Base-by-base conservation (phyloP, 2,888 invertebrate species). In the Onchidella celtica region DNA sequence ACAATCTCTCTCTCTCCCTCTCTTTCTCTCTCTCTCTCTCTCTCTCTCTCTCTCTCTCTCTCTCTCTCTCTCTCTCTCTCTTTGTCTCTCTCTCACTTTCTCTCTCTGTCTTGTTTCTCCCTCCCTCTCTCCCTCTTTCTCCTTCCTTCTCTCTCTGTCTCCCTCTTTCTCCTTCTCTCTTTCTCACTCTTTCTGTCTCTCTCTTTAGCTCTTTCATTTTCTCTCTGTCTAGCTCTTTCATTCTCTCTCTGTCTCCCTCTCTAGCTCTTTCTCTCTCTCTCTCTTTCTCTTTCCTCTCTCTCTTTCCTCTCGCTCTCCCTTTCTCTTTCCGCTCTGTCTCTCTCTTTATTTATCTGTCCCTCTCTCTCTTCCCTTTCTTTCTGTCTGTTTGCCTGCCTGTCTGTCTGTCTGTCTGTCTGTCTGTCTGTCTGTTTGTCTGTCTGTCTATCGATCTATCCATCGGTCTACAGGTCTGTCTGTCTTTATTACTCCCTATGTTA, bases 111-210 rank as follows among this genome's bases (percentile, higher is more conserved):
- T 47, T 47, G 17, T 47, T 17, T 47, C 47, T 47, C 9, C 17
- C 47, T 47, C 47, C 17, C 9, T 47, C 47, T 47, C 47, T 47
- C 47, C 47, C 47, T 47, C 47, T 47, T 17, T 47, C 47, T 47
- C 47, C 17, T 17, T 47, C 17, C 17, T 17, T 47, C 9, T 47
- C 47, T 47, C 47, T 47, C 47, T 47, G 9, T 47, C 47, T 47
- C 6, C 17, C 47, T 47, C 47, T 47, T 17, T 47, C 47, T 47
- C 47, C 4, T 55, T 72, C 55, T 72, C 72, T 72, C 72, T 72
- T 55, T 72, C 47, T 47, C 47, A 11, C 72, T 55, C 55, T 72
- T 32, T 17, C 47, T 47, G 55, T 55, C 72, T 47, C 72, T 74
- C 11, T 57, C 32, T 57, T 34, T 74, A 29, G 27, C 32, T 59